These are phyloP conservation scores for Protodeltote pygarga DNA, from an alignment of 2,888 invertebrate genomes.

Conservation along the genomic window DNA sequence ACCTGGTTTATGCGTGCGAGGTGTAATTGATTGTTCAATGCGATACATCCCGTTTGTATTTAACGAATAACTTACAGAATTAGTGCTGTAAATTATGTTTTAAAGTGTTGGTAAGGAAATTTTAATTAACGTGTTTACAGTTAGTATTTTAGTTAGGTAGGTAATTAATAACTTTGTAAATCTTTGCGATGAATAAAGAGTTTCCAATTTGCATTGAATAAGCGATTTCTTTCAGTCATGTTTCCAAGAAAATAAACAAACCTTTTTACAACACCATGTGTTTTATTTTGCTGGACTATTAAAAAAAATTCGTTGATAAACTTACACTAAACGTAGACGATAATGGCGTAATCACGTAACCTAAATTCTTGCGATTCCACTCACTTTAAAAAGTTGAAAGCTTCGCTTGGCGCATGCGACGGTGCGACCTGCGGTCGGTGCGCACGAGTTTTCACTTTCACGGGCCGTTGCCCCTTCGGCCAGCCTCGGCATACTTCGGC, in stretches of 20 bases:
- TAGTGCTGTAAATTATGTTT: conserved; percentile 2
- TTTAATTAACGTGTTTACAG: not conserved
- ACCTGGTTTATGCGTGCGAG: conserved; percentile 25
- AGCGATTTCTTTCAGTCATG: too few species aligned
- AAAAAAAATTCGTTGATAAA: conserved; percentile 11
- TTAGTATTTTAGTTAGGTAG: too few species aligned
- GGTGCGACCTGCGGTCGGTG: conserved; percentile 53
- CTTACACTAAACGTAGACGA: not conserved
- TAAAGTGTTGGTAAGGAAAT: not conserved
- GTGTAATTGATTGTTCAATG: conserved; percentile 24
- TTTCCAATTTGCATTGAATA: too few species aligned
- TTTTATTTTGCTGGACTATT: too few species aligned
- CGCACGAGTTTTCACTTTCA: conserved; percentile 73
- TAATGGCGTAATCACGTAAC: conserved; percentile 47
- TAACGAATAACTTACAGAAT: not conserved
- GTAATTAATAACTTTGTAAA: too few species aligned
- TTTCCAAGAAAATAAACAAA: too few species aligned
- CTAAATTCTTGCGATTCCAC: conserved; percentile 43
- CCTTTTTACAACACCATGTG: too few species aligned
- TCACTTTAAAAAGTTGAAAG: conserved; percentile 55
- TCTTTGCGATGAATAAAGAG: too few species aligned
- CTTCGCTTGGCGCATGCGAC: conserved; percentile 48
- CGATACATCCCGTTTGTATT: conserved; percentile 27
- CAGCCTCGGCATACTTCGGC: conserved; percentile 66
- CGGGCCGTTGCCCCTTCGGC: conserved; percentile 68